Evolutionary conservation across 1,140 invertebrate genomes (phyloP).

Genomic region (Cydia pomonella): DNA sequence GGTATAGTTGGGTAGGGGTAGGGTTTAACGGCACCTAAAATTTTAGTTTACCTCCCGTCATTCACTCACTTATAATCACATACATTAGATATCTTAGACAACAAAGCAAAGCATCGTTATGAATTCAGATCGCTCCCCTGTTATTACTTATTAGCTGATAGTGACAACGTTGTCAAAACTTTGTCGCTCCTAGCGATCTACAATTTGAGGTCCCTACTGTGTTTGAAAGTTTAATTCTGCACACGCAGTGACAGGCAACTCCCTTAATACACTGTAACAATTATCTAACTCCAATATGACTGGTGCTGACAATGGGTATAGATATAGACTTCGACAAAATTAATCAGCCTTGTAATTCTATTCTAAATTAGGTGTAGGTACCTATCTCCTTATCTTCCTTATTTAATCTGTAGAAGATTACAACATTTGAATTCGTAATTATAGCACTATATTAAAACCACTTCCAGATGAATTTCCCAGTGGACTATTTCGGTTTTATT

Average conservation of each 20-base stretch:
- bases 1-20: too few species aligned
- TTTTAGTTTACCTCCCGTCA: background rate
- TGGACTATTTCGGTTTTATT: conserved; percentile 22
- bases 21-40: too few species aligned
- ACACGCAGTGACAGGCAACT: conserved; percentile 42
- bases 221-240: conserved; percentile 58
- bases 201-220: conserved; percentile 67
- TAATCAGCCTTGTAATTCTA: conserved; percentile 1
- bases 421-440: conserved; percentile 22
- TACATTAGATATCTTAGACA: conserved; percentile 3
- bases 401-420: background rate
- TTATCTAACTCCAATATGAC: conserved; percentile 28
- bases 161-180: conserved; percentile 72
- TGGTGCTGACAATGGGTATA: background rate
- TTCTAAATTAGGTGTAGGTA: background rate
- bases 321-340: background rate
- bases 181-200: conserved; percentile 54
- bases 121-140: conserved; percentile 56
- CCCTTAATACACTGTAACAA: conserved; percentile 44
- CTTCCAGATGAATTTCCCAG: conserved; percentile 24
- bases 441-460: conserved; percentile 20
- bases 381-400: background rate
- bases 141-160: conserved; percentile 65
- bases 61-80: background rate
- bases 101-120: conserved; percentile 47